Evolutionary conservation across 2,113 vertebrate genomes (phyloP), one percentile per base, ranked within the genome.

Genomic region (Morone chrysops): DNA sequence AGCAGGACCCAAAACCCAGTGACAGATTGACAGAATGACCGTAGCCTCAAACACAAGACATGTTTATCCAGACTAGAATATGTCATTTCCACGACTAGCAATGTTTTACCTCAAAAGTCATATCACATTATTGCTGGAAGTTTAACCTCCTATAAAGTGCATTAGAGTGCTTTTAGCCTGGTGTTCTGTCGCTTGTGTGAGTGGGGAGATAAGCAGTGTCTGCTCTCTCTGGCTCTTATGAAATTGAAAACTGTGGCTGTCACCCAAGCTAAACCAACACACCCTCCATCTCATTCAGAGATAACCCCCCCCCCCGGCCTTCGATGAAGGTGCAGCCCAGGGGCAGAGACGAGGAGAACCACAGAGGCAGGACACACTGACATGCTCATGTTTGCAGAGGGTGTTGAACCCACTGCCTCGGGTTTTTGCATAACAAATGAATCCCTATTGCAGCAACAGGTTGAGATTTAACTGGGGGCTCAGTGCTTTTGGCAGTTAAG

Each of bases 391-490:
- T 86, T 81, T 84, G 51, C 72, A 38, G 65, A 78, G 85, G 75
- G 22, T 10, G 16, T 54, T 90, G 82, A 89, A 87, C 79, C 80
- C 40, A 0, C 18, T 14, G 14, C 53, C 63, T 13, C 31, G 4
- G 53, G 38, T 56, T 48, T 89, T 89, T 86, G 74, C 65, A 70
- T 90, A 80, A 79, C 78, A 87, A 81, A 87, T 78, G 1, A n/a
- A 6, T 41, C 16, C 9, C 81, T 63, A 36, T 69, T 16, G n/a
- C 17, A 12, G 18, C 57, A 48, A 18, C 63, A 17, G 56, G 45
- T 76, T 78, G 43, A 82, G 65, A 66, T 85, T 79, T 36, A 80
- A 77, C 77, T 43, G 5, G 9, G 14, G 11, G 0, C 16, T 8
- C 7, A 25, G 38, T 61, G 53, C 53, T 50, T 74, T 62, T 54